These are phyloP conservation scores for Empis stercorea DNA, from an alignment of 2,888 invertebrate genomes.

Conservation along the genomic window DNA sequence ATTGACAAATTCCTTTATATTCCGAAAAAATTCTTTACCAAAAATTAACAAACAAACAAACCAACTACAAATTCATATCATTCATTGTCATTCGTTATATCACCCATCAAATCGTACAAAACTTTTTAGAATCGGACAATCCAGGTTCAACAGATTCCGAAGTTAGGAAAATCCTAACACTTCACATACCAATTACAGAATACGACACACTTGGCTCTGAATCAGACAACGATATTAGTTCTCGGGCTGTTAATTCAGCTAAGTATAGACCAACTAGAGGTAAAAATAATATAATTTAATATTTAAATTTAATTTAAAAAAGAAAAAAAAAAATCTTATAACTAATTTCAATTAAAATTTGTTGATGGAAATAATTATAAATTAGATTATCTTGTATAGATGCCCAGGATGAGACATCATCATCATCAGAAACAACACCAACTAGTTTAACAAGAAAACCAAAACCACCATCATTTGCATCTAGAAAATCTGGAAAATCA, in stretches of 20 bases:
- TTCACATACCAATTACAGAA: constrained; percentile 87
- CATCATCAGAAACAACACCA: constrained; percentile 65
- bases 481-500: constrained; percentile 49
- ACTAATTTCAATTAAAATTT: neutral
- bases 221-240: constrained; percentile 66
- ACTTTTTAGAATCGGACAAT: constrained; percentile 75
- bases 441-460: constrained; percentile 54
- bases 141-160: constrained; percentile 90
- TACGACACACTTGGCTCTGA: constrained; percentile 74
- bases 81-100: constrained; percentile 14
- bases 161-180: constrained; percentile 84
- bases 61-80: neutral
- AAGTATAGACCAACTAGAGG: constrained; percentile 36
- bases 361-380: neutral
- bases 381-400: constrained; percentile 29
- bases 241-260: constrained; percentile 43
- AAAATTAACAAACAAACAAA: constrained; percentile 18
- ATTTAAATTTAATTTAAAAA: neutral
- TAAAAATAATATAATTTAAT: constrained; percentile 12
- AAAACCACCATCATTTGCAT: constrained; percentile 59
- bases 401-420: constrained; percentile 63
- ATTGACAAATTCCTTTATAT: too few relatives aligned
- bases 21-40: constrained; percentile 6
- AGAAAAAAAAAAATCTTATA: too few relatives aligned
- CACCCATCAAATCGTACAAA: constrained; percentile 36